phyloP scores from a whole-genome alignment of 2,888 invertebrate species.

The Ochropleura leucogaster region DNA sequence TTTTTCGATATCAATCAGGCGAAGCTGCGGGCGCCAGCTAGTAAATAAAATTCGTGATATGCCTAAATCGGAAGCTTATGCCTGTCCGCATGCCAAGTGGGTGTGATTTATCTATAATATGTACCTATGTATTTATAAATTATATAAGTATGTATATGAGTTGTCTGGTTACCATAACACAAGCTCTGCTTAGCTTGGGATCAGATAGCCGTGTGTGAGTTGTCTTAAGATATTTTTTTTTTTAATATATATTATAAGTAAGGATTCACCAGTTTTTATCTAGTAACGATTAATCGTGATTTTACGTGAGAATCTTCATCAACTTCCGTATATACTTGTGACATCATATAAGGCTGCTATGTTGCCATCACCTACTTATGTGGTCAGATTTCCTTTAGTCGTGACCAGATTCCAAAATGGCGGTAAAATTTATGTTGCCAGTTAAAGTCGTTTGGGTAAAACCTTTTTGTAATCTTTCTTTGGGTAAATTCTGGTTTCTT shows the following conservation, averaged over 20 bases:
- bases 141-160: too few relatives aligned
- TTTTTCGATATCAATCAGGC: too few relatives aligned
- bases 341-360: slow-evolving; percentile 20
- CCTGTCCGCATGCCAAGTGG: neutral
- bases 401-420: slow-evolving; percentile 19
- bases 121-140: too few relatives aligned
- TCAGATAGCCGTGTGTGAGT: too few relatives aligned
- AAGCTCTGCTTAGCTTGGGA: too few relatives aligned
- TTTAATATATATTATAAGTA: too few relatives aligned
- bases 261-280: neutral
- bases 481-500: neutral
- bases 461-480: neutral
- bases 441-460: neutral
- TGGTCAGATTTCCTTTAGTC: slow-evolving; percentile 39
- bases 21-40: too few relatives aligned
- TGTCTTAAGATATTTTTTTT: too few relatives aligned
- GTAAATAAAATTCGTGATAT: neutral
- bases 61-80: neutral
- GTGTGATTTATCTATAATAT: too few relatives aligned
- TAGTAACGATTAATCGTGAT: slow-evolving; percentile 12
- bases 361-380: slow-evolving; percentile 25
- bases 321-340: slow-evolving; percentile 33
- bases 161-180: too few relatives aligned
- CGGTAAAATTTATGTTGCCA: slow-evolving; percentile 12
- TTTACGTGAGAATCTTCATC: slow-evolving; percentile 12